phyloP scores from a whole-genome alignment of 2,888 invertebrate species.

The Tinea trinotella region DNA sequence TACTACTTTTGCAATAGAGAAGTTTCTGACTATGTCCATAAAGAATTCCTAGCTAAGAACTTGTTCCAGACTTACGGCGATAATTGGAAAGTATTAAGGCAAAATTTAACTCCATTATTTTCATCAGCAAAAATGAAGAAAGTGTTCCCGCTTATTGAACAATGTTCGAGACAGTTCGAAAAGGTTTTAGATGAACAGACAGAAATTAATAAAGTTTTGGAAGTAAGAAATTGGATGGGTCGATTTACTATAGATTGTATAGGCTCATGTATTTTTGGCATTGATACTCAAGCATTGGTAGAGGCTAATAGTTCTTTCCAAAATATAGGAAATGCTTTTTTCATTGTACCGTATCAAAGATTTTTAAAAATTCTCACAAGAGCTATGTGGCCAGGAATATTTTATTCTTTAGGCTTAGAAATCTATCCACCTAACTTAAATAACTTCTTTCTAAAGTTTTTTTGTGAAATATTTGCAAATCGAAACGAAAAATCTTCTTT shows the following conservation, averaged over 20 bases:
- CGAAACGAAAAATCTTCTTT: slow-evolving; percentile 22
- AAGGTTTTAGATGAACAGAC: slow-evolving; percentile 24
- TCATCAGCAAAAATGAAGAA: slow-evolving; percentile 31
- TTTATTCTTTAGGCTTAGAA: slow-evolving; percentile 21
- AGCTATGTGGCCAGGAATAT: slow-evolving; percentile 22
- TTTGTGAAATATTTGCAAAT: slow-evolving; percentile 18
- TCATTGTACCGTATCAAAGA: slow-evolving; percentile 24
- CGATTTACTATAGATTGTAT: slow-evolving; percentile 35
- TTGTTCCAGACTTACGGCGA: slow-evolving; percentile 31
- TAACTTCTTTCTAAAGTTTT: slow-evolving; percentile 16
- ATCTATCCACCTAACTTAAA: not conserved
- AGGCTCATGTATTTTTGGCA: slow-evolving; percentile 32
- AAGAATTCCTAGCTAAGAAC: slow-evolving; percentile 28
- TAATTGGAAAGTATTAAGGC: slow-evolving; percentile 30
- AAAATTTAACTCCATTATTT: slow-evolving; percentile 31
- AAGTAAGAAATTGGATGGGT: slow-evolving; percentile 26
- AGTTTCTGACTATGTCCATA: slow-evolving; percentile 25
- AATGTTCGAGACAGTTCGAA: slow-evolving; percentile 27
- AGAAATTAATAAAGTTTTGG: slow-evolving; percentile 22
- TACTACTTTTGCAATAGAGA: slow-evolving; percentile 31
- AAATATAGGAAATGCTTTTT: slow-evolving; percentile 28
- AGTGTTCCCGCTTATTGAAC: slow-evolving; percentile 33
- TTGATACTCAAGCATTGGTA: slow-evolving; percentile 32
- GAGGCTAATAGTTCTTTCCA: slow-evolving; percentile 30
- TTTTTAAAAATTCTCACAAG: slow-evolving; percentile 24